These are phyloP conservation scores for Trissolcus basalis DNA, from an alignment of 1,140 invertebrate genomes.

Conservation along the genomic window DNA sequence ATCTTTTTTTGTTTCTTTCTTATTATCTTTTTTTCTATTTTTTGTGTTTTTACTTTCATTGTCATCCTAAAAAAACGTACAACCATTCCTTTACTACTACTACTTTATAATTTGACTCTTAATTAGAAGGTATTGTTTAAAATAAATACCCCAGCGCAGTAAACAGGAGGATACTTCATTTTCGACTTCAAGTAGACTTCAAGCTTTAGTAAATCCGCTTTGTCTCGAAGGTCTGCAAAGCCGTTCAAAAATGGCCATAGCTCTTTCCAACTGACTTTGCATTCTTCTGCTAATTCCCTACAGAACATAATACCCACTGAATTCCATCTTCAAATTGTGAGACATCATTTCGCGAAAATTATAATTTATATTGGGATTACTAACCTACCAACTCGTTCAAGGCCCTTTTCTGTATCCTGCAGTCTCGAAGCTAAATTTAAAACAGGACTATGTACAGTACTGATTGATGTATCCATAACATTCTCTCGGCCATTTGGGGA, in stretches of 20 bases:
- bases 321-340: no score
- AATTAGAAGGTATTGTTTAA: background rate
- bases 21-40: no score
- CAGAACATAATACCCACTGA: slow-evolving; percentile 1
- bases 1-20: slow-evolving; percentile 30
- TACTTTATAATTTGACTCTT: background rate
- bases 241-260: slow-evolving; percentile 92
- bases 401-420: slow-evolving; percentile 87
- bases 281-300: slow-evolving; percentile 85
- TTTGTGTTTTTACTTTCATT: slow-evolving; percentile 18
- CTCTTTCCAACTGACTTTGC: slow-evolving; percentile 89
- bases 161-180: slow-evolving; percentile 50
- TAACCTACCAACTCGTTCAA: slow-evolving; percentile 88
- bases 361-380: slow-evolving; percentile 9
- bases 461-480: slow-evolving; percentile 44
- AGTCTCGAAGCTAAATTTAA: slow-evolving; percentile 78
- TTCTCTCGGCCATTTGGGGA: slow-evolving; percentile 19
- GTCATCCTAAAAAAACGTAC: slow-evolving; percentile 40
- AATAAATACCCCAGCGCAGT: slow-evolving; percentile 26
- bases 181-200: slow-evolving; percentile 84
- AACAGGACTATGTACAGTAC: slow-evolving; percentile 58
- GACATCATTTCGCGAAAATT: no score
- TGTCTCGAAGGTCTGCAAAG: slow-evolving; percentile 84
- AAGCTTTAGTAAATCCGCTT: slow-evolving; percentile 83
- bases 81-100: background rate